Evolutionary conservation across 2,113 vertebrate genomes (phyloP), one percentile per base, ranked within the genome.

Genomic region (Siniperca chuatsi): DNA sequence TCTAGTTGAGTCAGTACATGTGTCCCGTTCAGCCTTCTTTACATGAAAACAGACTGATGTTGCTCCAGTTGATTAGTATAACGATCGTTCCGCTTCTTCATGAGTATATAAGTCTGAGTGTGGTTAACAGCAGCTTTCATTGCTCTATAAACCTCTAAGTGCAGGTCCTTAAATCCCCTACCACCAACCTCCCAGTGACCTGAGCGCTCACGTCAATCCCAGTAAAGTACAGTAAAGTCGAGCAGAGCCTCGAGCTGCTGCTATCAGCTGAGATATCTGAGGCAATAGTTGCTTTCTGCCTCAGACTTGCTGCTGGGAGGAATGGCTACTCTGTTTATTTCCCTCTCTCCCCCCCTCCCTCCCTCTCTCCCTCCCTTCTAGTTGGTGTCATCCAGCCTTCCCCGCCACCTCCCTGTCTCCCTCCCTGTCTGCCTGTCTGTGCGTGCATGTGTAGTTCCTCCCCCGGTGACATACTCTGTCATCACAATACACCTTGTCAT

Each of bases 231-330:
- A 76, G 68, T 10, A 3, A 20, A 68, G 72, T 11, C 6, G 64
- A 76, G 62, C 62, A 9, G 18, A 42, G 23, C 57, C 55, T 57
- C 2, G 42, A 82, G 85, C 60, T 66, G 66, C 37, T 42, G 48
- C 61, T 3, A 4, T 44, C 48, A 66, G 85, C 81, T 64, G 72
- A 23, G 67, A 52, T 37, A 60, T 76, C 66, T 25, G 67, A 71
- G 66, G 62, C 15, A 37, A 13, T 9, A 46, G 35, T 44, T 60
- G 81, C 79, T 42, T 23, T 78, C 74, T 60, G 75, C 67, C 71
- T 90, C 83, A n/a, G 72, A 87, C 89, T 87, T 87, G 42, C 84
- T 89, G 89, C 81, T 76, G 75, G 66, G 44, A 85, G 77, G 79
- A 83, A 76, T 4, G 35, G 72, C 75, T 52, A 33, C 77, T 62